Conservation (phyloP, 2,113 vertebrate genomes). For the Bos indicus region DNA sequence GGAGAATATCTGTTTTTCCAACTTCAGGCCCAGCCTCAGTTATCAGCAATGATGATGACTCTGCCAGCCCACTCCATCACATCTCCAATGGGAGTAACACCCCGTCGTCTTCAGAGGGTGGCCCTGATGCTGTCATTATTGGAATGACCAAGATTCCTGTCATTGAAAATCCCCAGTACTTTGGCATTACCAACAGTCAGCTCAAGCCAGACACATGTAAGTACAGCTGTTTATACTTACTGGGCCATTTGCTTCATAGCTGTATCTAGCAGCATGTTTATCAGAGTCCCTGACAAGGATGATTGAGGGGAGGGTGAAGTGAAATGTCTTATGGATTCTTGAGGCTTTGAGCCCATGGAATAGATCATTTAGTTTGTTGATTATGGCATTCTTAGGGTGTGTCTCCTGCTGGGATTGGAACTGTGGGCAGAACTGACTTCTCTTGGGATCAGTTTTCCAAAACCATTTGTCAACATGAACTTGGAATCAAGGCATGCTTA, state of each 20-base stretch:
- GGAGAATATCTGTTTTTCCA: conserved; percentile 67
- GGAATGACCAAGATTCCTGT: conserved; percentile 98
- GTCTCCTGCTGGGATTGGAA: neutral
- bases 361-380: conserved; percentile 29
- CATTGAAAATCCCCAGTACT: conserved; percentile 97
- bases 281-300: neutral
- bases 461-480: conserved; percentile 52
- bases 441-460: conserved; percentile 28
- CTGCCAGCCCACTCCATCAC: conserved; percentile 95
- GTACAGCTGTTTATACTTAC: conserved; percentile 78
- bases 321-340: conserved; percentile 23
- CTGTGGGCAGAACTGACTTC: conserved; percentile 13
- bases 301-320: neutral
- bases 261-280: conserved; percentile 45
- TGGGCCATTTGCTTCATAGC: conserved; percentile 45
- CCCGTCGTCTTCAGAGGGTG: conserved; percentile 93
- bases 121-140: conserved; percentile 94
- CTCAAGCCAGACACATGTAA: conserved; percentile 96
- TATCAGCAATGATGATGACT: conserved; percentile 96
- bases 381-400: conserved; percentile 12
- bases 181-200: conserved; percentile 94
- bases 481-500: conserved; percentile 50
- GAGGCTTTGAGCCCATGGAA: neutral
- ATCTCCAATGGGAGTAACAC: conserved; percentile 97
- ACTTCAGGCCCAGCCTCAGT: conserved; percentile 92